These are phyloP conservation scores for Myocastor coypus DNA, from an alignment of 2,113 vertebrate genomes.

Conservation along the genomic window DNA sequence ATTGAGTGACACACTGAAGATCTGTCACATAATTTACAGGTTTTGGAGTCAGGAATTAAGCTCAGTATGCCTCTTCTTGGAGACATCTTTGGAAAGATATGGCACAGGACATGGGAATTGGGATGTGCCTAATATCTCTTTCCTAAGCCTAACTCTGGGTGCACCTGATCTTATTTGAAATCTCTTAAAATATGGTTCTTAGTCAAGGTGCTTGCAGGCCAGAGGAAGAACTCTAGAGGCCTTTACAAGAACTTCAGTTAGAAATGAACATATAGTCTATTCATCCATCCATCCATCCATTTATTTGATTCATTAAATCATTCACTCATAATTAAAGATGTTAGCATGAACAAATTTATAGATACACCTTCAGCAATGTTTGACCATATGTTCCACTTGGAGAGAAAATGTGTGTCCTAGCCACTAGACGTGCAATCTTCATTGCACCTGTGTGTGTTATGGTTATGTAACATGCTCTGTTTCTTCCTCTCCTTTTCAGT, in stretches of 20 bases:
- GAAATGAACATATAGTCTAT: not conserved
- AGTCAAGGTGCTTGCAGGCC: not conserved
- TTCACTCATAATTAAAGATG: not conserved
- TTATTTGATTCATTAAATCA: not conserved
- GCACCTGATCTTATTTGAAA: not conserved
- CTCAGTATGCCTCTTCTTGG: not conserved
- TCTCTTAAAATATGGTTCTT: not conserved
- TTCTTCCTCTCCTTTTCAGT: not conserved
- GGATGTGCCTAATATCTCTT: not conserved
- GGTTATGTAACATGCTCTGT: not conserved
- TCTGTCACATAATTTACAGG: not conserved
- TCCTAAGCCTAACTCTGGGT: not conserved
- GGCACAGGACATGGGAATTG: not conserved
- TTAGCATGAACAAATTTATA: not conserved
- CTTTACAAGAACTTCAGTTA: not conserved
- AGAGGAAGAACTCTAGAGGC: not conserved
- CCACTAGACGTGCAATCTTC: not conserved
- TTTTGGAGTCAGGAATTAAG: not conserved
- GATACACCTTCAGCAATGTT: not conserved
- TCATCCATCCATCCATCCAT: not conserved
- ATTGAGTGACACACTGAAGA: not conserved
- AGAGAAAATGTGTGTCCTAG: not conserved
- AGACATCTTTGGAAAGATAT: not conserved
- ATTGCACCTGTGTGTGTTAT: not conserved
- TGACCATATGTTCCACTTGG: not conserved